Evolutionary conservation across 2,888 invertebrate genomes (phyloP), one percentile per base, ranked within the genome.

Genomic region (Yponomeuta cagnagella): DNA sequence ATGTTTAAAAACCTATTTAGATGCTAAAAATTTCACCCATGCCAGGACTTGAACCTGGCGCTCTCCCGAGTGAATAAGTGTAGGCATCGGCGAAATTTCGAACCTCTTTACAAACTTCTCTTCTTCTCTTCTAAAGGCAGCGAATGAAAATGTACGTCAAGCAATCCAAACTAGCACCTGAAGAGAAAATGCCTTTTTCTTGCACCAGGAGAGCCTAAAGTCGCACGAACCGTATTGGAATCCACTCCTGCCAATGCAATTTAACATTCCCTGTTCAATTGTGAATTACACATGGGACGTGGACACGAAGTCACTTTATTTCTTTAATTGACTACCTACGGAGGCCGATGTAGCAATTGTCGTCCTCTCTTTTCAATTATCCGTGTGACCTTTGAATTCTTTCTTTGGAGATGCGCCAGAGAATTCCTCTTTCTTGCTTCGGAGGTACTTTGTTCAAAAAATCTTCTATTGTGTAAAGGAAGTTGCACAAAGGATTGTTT

Each of bases 261-360:
- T 58, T 58, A 58, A 58, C 15, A 58, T 58, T 58, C 52, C 52
- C 52, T 58, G 52, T 65, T 33, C 31, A 65, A 65, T 65, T 65
- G 65, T 65, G 65, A 30, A 65, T 65, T 65, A 65, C 65, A 10
- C 30, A n/a, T 10, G 52, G 33, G 65, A 10, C 65, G 65, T 33
- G 33, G 65, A 30, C 65, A 65, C 65, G 65, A 65, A 65, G 65
- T 65, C 65, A 65, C 65, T 65, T 65, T 68, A 43, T 68, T 68
- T 48, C 48, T n/a, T 68, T 68, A 48, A 68, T 48, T 48, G 68
- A 43, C 68, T 48, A 68, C 68, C 48, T 68, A 43, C 43, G 33
- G 65, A 65, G 65, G 31, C 64, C 8, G 43, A 5, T 64, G 64
- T 10, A 30, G 64, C 64, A 23, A 64, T 15, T 58, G 52, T 33